Evolutionary conservation across 2,888 invertebrate genomes (phyloP).

Genomic region (Ceratothoa steindachneri): DNA sequence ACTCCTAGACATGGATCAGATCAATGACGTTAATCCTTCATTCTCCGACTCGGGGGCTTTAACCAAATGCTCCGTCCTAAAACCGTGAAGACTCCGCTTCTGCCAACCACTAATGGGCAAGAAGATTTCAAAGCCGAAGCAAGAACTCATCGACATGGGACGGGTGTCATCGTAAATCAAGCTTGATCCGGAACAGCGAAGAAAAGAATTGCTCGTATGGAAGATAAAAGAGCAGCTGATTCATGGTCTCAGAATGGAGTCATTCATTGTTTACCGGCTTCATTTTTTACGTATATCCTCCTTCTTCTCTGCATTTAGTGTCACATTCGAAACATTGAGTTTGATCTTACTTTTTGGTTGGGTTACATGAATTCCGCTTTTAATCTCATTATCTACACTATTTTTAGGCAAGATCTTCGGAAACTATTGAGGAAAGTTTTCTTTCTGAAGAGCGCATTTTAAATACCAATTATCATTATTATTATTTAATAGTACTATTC

Average conservation of each 20-base stretch:
- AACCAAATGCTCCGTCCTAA: constrained; percentile 83
- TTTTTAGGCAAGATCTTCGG: constrained; percentile 95
- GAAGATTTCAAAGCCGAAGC: constrained; percentile 48
- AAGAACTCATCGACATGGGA: constrained; percentile 52
- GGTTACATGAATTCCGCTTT: constrained; percentile 95
- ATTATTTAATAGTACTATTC: too few relatives aligned
- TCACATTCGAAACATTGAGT: constrained; percentile 75
- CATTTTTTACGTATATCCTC: constrained; percentile 89
- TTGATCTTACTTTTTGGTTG: constrained; percentile 91
- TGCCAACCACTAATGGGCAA: constrained; percentile 62
- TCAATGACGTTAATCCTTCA: constrained; percentile 85
- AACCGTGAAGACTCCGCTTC: constrained; percentile 77
- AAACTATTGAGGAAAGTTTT: constrained; percentile 91
- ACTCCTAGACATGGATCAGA: constrained; percentile 73
- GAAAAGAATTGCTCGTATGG: constrained; percentile 84
- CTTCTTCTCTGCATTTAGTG: constrained; percentile 72
- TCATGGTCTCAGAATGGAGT: constrained; percentile 94
- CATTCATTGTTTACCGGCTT: constrained; percentile 96
- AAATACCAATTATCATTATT: too few relatives aligned
- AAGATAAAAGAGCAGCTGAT: constrained; percentile 92
- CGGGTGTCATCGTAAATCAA: constrained; percentile 52
- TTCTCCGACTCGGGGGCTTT: constrained; percentile 87
- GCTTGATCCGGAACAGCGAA: constrained; percentile 87
- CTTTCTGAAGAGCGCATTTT: constrained; percentile 78
- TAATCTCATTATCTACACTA: constrained; percentile 88